A percentile compares a stretch with the other conserved stretches of the same genome.
phyloP scores from a whole-genome alignment of 35 echinoderm and acorn worm genomes.

The Strongylocentrotus purpuratus region DNA sequence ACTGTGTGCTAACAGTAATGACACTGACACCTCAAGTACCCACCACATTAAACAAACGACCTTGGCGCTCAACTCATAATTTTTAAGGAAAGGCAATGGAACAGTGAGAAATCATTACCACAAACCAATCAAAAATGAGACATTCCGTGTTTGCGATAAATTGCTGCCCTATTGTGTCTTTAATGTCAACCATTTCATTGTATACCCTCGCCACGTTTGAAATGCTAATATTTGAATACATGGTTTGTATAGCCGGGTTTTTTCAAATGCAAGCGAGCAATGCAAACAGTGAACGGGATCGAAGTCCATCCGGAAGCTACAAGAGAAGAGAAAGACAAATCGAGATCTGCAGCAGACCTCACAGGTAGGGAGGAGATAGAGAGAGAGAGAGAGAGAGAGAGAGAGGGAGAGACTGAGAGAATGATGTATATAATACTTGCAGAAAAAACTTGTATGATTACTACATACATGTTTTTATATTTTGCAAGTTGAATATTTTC shows the following conservation, averaged over 20 bases:
- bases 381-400: too few relatives aligned
- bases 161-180: neutral
- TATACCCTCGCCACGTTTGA: neutral
- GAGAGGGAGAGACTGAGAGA: too few relatives aligned
- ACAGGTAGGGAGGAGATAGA: neutral
- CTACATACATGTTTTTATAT: too few relatives aligned
- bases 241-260: neutral
- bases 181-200: neutral
- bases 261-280: neutral
- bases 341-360: neutral
- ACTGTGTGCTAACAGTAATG: too few relatives aligned
- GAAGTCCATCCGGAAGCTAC: neutral
- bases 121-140: neutral
- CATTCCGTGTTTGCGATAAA: slow-evolving; percentile 8
- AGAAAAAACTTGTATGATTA: too few relatives aligned
- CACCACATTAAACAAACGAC: neutral
- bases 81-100: neutral
- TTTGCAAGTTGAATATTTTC: too few relatives aligned
- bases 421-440: too few relatives aligned
- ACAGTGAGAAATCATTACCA: neutral
- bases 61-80: neutral
- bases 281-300: neutral
- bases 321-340: neutral
- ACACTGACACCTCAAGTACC: neutral
- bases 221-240: slow-evolving; percentile 8